Conservation (phyloP, 2,797 vertebrate genomes). For the Gila robusta region DNA sequence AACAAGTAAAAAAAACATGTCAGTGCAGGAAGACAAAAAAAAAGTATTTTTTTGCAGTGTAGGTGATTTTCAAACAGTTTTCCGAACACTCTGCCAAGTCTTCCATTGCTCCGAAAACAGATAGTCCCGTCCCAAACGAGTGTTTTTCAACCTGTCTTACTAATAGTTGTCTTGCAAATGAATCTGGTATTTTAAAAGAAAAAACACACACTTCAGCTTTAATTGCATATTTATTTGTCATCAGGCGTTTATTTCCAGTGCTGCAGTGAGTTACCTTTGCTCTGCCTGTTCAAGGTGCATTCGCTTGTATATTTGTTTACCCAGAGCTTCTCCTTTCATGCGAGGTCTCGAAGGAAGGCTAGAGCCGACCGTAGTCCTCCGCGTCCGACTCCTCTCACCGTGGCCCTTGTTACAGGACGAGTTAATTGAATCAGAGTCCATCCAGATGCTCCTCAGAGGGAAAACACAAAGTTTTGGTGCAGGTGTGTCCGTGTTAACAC, state of each 20-base stretch:
- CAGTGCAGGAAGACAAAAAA: not conserved
- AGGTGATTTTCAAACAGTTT: not conserved
- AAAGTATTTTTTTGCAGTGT: not conserved
- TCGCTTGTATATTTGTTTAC: slow-evolving; percentile 74
- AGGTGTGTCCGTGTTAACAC: slow-evolving; percentile 80
- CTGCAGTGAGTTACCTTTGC: slow-evolving; percentile 37
- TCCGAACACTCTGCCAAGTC: not conserved
- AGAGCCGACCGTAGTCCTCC: slow-evolving; percentile 76
- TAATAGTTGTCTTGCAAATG: not conserved
- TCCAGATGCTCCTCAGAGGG: slow-evolving; percentile 74
- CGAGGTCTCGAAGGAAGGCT: slow-evolving; percentile 76
- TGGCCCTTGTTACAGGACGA: slow-evolving; percentile 82
- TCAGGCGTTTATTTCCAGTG: not conserved
- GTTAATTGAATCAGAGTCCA: slow-evolving; percentile 84
- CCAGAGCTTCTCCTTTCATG: slow-evolving; percentile 73
- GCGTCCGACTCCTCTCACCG: slow-evolving; percentile 72
- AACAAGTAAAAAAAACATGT: not conserved
- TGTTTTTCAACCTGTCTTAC: not conserved
- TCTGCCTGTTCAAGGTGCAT: slow-evolving; percentile 66
- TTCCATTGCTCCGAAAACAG: not conserved
- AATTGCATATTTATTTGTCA: slow-evolving; percentile 11
- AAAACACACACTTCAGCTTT: not conserved
- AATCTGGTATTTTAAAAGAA: not conserved
- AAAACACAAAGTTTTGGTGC: slow-evolving; percentile 78
- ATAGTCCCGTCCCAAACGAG: not conserved